A percentile compares a stretch with the other conserved stretches of the same genome.
Evolutionary conservation across 2,797 vertebrate species (phyloP).

Genomic region (Botia almorhae): DNA sequence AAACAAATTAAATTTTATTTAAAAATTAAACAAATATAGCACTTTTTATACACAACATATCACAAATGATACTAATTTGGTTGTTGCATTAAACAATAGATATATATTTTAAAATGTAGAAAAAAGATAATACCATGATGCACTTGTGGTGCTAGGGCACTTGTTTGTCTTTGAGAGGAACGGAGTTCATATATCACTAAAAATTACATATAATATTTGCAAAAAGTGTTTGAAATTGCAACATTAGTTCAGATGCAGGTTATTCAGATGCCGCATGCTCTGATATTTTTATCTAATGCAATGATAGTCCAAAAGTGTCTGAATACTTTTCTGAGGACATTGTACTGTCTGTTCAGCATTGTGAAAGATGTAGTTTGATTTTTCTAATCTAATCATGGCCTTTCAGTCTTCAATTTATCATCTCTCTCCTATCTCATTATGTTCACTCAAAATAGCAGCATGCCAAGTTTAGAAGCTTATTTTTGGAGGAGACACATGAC

Average conservation of each 20-base stretch:
- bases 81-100: background rate
- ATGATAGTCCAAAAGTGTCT: background rate
- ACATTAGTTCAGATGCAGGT: background rate
- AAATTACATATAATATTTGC: too few relatives aligned
- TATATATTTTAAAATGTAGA: too few relatives aligned
- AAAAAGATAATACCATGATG: background rate
- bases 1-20: background rate
- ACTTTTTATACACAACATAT: background rate
- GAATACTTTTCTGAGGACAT: background rate
- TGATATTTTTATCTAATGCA: background rate
- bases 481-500: slow-evolving; percentile 42
- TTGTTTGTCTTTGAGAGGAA: background rate
- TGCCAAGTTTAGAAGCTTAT: slow-evolving; percentile 44
- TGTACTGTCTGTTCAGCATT: background rate
- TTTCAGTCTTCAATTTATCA: background rate
- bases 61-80: background rate
- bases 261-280: background rate
- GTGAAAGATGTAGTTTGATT: background rate
- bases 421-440: slow-evolving; percentile 22
- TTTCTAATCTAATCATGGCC: slow-evolving; percentile 13
- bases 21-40: background rate
- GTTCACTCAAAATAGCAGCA: slow-evolving; percentile 36
- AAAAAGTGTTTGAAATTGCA: background rate
- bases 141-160: background rate
- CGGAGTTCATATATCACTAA: background rate